Evolutionary conservation across 1,140 invertebrate genomes (phyloP).

Genomic region (Leptopilina boulardi): DNA sequence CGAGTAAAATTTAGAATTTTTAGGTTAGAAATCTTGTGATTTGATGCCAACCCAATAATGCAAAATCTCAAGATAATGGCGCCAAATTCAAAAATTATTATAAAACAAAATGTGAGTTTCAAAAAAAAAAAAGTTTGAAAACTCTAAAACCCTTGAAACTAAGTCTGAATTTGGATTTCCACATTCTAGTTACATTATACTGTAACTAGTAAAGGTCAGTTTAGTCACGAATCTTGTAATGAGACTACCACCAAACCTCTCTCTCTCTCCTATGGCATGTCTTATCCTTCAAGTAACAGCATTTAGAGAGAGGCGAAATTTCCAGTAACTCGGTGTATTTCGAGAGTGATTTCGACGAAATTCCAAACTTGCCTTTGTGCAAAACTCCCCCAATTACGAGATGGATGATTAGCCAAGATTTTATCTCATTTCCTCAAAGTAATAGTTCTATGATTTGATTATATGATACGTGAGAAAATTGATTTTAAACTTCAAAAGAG

Average conservation of each 20-base stretch:
- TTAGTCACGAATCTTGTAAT: slow-evolving; percentile 5
- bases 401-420: neutral
- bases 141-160: neutral
- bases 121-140: too few species aligned
- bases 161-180: neutral
- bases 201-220: neutral
- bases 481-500: neutral
- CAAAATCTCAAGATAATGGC: too few species aligned
- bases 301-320: neutral
- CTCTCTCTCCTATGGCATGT: neutral
- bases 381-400: neutral
- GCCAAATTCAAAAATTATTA: too few species aligned
- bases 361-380: neutral
- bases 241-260: neutral
- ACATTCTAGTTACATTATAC: neutral
- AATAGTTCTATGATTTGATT: neutral
- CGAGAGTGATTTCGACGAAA: neutral
- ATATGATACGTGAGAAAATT: neutral
- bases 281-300: neutral
- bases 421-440: neutral
- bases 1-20: too few species aligned
- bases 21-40: too few species aligned
- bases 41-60: too few species aligned
- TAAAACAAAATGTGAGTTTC: too few species aligned
- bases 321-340: neutral